Base-by-base conservation (phyloP, 2,888 invertebrate species). In the Hypolimnas misippus region DNA sequence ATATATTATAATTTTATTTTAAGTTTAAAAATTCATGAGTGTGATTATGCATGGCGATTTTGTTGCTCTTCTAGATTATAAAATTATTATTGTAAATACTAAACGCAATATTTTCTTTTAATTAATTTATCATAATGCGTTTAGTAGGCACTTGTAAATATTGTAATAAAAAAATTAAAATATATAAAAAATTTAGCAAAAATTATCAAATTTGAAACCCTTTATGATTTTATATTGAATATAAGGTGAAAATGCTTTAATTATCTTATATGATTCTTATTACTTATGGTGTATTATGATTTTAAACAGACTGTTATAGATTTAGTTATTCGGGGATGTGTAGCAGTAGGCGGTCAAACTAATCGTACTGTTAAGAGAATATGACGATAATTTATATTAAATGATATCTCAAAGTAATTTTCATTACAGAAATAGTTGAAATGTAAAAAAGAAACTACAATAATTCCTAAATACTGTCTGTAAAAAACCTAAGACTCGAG, bases 261-360 rank as follows among this genome's bases (percentile, higher is more conserved):
- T 91, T 92, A 91, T 90, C 88, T 87, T 87, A 86, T 86, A 89
- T 83, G 79, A 83, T 86, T 82, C 82, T 86, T 84, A 85, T 87
- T 87, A 84, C 81, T 85, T 86, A 87, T 84, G 84, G 83, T 87
- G 88, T 92, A 91, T 87, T 89, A 89, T 90, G 88, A 89, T 90
- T 92, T 87, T 87, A 85, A 87, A 92, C 88, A 90, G 92, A 92
- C 92, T 92, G 92, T 92, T 92, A 92, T 91, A 92, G 87, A 85
- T 89, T 90, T 89, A 91, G 86, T 88, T 88, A 78, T 80, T 83
- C 29, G 79, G 76, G 76, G 80, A 79, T 71, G 74, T 72, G 85
- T 86, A 68, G 60, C 65, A 52, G 58, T 46, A 46, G 55, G 33
- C 52, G 58, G 51, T 54, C 61, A 54, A 51, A 54, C 29, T 46